These are phyloP conservation scores for Tiliqua scincoides DNA, from an alignment of 2,113 vertebrate genomes.

Conservation along the genomic window DNA sequence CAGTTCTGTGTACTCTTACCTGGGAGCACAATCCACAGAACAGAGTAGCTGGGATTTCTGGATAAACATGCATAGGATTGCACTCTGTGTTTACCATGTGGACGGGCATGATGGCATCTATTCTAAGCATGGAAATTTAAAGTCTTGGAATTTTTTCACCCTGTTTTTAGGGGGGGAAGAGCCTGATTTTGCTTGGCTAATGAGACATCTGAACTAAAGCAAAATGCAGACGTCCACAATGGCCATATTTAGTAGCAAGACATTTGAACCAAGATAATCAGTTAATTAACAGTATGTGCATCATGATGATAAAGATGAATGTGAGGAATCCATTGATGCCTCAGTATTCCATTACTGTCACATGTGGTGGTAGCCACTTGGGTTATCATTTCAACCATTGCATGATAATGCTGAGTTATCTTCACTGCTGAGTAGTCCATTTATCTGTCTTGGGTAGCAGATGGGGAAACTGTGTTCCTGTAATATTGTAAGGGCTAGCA, in stretches of 20 bases:
- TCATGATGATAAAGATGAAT: neutral
- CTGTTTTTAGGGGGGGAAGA: too few relatives aligned
- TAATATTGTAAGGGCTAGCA: conserved; percentile 14
- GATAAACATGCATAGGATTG: too few relatives aligned
- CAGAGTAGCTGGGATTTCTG: too few relatives aligned
- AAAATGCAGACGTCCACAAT: neutral
- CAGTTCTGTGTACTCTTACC: too few relatives aligned
- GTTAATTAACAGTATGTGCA: neutral
- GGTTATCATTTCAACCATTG: neutral
- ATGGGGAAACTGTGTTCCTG: neutral
- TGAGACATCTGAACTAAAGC: neutral
- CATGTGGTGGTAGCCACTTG: neutral
- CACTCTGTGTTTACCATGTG: too few relatives aligned
- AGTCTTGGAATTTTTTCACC: too few relatives aligned
- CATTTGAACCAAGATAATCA: neutral
- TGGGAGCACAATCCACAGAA: too few relatives aligned
- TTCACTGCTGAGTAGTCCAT: neutral
- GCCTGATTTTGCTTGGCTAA: neutral
- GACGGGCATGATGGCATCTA: too few relatives aligned
- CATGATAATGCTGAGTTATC: neutral
- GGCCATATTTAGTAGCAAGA: neutral
- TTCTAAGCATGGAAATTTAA: too few relatives aligned
- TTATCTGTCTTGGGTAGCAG: neutral
- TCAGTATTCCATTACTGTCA: neutral
- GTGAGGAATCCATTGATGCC: too few relatives aligned